phyloP scores from a whole-genome alignment of 2,888 invertebrate species.

The Lasioglossum figueresi region DNA sequence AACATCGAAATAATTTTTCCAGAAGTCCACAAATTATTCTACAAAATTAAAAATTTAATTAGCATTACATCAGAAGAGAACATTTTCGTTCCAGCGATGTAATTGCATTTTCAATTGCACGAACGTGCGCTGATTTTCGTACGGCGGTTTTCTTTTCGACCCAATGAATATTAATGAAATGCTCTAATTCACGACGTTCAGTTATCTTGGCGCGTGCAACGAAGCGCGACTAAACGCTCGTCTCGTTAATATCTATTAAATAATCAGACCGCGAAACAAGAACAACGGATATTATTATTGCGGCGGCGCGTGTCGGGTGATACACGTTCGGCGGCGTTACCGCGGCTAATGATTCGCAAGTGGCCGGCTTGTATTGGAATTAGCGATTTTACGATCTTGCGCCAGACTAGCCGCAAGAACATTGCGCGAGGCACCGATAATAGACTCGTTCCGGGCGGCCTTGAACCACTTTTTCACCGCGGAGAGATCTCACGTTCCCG shows the following conservation, averaged over 20 bases:
- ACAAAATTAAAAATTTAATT: not conserved
- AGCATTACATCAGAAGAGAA: not conserved
- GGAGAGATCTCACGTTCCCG: not conserved
- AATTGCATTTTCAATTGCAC: not conserved
- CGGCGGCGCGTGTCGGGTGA: not conserved
- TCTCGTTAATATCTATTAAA: slow-evolving; percentile 25
- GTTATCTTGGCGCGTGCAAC: not conserved
- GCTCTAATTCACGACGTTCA: not conserved
- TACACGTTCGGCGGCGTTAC: not conserved
- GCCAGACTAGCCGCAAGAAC: not conserved
- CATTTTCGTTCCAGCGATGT: not conserved
- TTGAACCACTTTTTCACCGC: slow-evolving; percentile 24
- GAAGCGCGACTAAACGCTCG: not conserved
- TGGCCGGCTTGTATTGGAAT: slow-evolving; percentile 13
- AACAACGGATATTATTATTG: slow-evolving; percentile 1
- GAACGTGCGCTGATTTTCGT: not conserved
- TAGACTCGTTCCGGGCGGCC: slow-evolving; percentile 10
- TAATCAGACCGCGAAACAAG: not conserved
- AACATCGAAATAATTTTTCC: not conserved
- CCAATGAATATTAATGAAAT: slow-evolving; percentile 21
- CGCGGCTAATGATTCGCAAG: slow-evolving; percentile 10
- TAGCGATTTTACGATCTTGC: slow-evolving; percentile 24
- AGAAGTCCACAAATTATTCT: not conserved
- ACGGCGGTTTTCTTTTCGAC: not conserved
- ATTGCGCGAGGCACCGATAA: slow-evolving; percentile 12